A percentile compares a stretch with the other conserved stretches of the same genome.
Conservation (phyloP, 2,113 vertebrate genomes). For the Thymallus thymallus region DNA sequence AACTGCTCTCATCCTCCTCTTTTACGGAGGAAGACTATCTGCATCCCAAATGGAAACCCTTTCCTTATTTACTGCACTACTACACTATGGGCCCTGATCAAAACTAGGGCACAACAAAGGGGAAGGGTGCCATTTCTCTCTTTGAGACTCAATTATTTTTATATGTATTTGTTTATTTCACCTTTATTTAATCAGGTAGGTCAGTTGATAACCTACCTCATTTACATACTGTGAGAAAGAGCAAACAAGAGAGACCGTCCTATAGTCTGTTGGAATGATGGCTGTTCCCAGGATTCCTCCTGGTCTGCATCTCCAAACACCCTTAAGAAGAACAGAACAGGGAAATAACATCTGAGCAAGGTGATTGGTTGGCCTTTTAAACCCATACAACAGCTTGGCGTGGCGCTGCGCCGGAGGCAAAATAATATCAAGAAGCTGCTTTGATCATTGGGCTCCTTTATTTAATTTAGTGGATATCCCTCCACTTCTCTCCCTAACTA, state of each 20-base stretch:
- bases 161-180: too few relatives aligned
- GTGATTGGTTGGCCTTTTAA: slow-evolving; percentile 31
- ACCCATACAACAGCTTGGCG: not conserved
- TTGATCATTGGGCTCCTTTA: slow-evolving; percentile 34
- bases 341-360: slow-evolving; percentile 22
- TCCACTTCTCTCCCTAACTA: not conserved
- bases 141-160: too few relatives aligned
- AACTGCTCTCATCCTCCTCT: not conserved
- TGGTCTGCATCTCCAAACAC: slow-evolving; percentile 16
- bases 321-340: slow-evolving; percentile 31
- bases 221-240: too few relatives aligned
- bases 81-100: not conserved
- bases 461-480: slow-evolving; percentile 25
- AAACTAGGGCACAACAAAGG: not conserved
- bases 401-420: not conserved
- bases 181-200: too few relatives aligned
- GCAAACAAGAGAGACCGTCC: too few relatives aligned
- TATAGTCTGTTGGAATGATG: not conserved
- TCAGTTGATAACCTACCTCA: too few relatives aligned
- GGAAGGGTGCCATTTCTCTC: not conserved
- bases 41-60: not conserved
- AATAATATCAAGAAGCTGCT: slow-evolving; percentile 17
- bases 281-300: not conserved
- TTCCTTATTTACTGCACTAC: not conserved
- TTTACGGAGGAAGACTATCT: too few relatives aligned